phyloP scores from a whole-genome alignment of 2,113 vertebrate species.

The Xenopus laevis region DNA sequence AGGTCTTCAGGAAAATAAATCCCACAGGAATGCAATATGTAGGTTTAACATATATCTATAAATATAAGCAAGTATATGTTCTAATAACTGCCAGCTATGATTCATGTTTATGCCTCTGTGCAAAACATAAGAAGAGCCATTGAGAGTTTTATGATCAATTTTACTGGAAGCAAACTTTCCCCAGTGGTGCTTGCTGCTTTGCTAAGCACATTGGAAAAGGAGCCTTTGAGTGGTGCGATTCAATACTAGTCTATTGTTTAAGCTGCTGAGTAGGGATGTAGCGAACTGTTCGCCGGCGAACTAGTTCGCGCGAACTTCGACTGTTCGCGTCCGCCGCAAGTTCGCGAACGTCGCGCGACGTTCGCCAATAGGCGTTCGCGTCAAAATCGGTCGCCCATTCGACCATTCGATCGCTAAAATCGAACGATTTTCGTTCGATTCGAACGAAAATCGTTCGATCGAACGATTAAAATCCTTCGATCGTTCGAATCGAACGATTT shows the following conservation, averaged over 20 bases:
- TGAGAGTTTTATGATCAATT: constrained; percentile 56
- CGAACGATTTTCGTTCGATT: no score
- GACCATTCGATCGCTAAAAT: no score
- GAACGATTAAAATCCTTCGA: no score
- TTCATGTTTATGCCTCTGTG: constrained; percentile 45
- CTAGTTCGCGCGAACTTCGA: no score
- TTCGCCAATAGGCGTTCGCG: no score
- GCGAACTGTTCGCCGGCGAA: no score
- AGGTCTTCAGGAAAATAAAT: neutral
- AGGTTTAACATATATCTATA: constrained; percentile 44
- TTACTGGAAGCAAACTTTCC: constrained; percentile 59
- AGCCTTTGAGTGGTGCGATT: constrained; percentile 47
- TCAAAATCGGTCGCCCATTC: no score
- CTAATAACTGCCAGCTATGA: constrained; percentile 45
- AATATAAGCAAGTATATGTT: constrained; percentile 47
- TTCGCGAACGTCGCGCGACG: no score
- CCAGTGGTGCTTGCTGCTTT: constrained; percentile 49
- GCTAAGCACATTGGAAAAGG: constrained; percentile 44
- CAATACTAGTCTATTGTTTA: constrained; percentile 52
- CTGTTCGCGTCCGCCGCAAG: no score
- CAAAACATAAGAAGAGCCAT: constrained; percentile 45
- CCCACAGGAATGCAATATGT: neutral
- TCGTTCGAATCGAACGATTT: no score
- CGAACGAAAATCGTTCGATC: no score
- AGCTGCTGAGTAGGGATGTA: no score